phyloP scores from a whole-genome alignment of 2,888 invertebrate genomes.

The Masnerella sp. region DNA sequence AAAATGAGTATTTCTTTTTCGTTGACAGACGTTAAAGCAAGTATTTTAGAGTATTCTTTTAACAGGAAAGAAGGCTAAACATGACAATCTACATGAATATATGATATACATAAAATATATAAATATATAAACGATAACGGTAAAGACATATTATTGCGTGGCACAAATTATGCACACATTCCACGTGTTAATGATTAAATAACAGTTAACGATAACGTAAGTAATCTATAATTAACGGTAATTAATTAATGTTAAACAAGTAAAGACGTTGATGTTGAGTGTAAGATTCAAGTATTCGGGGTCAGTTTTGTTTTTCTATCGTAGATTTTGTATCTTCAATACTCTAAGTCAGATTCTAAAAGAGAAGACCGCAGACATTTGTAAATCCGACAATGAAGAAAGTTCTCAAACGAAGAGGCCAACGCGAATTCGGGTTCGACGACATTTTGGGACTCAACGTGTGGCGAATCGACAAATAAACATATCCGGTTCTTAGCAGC shows the following conservation, averaged over 20 bases:
- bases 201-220: constrained; percentile 61
- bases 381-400: constrained; percentile 31
- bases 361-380: constrained; percentile 18
- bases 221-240: constrained; percentile 59
- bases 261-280: constrained; percentile 72
- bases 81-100: constrained; percentile 74
- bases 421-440: constrained; percentile 59
- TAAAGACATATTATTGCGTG: constrained; percentile 39
- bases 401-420: constrained; percentile 25
- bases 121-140: constrained; percentile 64
- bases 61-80: constrained; percentile 65
- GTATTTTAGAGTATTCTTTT: too few relatives aligned
- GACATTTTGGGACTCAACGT: constrained; percentile 57
- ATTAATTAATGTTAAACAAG: constrained; percentile 65
- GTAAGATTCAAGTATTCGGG: constrained; percentile 70
- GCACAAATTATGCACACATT: constrained; percentile 45
- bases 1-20: too few relatives aligned
- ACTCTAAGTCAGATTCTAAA: constrained; percentile 73
- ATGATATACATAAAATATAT: constrained; percentile 10
- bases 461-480: constrained; percentile 66
- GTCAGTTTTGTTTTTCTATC: constrained; percentile 77
- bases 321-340: constrained; percentile 78
- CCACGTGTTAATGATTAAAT: constrained; percentile 51
- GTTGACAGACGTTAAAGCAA: too few relatives aligned
- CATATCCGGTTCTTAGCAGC: constrained; percentile 63